These are phyloP conservation scores for Vulpes vulpes DNA, from an alignment of 2,113 vertebrate genomes.

Conservation along the genomic window DNA sequence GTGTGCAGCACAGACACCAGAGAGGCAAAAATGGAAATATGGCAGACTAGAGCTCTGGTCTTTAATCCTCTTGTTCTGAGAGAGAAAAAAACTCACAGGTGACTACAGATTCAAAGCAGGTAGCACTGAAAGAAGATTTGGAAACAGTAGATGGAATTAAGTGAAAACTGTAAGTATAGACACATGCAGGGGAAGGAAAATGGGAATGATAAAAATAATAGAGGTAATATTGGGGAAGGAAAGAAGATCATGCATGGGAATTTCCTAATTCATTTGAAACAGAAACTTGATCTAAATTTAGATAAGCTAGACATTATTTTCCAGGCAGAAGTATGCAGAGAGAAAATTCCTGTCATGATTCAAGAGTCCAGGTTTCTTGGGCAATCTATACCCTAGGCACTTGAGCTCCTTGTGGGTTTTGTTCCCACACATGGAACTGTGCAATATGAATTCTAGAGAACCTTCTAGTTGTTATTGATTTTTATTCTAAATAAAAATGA, in stretches of 20 bases:
- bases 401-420: neutral
- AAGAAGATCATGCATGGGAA: neutral
- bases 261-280: neutral
- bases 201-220: neutral
- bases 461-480: neutral
- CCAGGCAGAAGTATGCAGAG: neutral
- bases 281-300: neutral
- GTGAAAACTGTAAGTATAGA: neutral
- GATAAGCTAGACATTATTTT: neutral
- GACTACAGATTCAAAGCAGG: neutral
- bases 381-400: neutral
- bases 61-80: neutral
- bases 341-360: neutral
- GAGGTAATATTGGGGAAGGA: neutral
- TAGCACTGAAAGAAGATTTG: neutral
- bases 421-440: neutral
- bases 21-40: neutral
- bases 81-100: neutral
- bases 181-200: neutral
- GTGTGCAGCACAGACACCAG: neutral
- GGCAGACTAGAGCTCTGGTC: neutral
- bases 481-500: constrained; percentile 47
- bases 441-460: neutral
- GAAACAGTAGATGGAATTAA: neutral
- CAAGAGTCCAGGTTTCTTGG: neutral